Percentiles rank a stretch among this genome's conserved stretches.
phyloP scores from a whole-genome alignment of 2,888 invertebrate genomes.

The Caenorhabditis sinica region DNA sequence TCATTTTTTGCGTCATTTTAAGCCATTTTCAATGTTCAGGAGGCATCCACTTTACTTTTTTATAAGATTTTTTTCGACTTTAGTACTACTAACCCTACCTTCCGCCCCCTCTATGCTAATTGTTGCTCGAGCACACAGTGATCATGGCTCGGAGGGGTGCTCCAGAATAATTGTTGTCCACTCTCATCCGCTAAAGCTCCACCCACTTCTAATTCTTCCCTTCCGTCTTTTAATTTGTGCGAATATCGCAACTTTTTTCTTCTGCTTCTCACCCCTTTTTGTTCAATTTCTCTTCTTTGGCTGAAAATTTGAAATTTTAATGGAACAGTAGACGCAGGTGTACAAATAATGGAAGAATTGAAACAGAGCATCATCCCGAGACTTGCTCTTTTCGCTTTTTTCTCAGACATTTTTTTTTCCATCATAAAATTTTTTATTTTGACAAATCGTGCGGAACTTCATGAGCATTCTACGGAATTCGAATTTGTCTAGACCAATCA shows the following conservation, averaged over 20 bases:
- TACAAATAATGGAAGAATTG: slow-evolving; percentile 29
- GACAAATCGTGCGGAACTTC: not conserved
- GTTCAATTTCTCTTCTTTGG: not conserved
- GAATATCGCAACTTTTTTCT: slow-evolving; percentile 46
- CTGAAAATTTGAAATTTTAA: slow-evolving; percentile 3
- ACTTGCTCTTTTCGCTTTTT: slow-evolving; percentile 1
- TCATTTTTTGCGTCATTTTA: no score
- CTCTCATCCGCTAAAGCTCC: slow-evolving; percentile 16
- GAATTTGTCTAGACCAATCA: slow-evolving; percentile 50
- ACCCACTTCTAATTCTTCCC: slow-evolving; percentile 14
- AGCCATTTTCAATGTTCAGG: no score
- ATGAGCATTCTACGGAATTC: not conserved
- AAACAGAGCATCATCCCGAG: slow-evolving; percentile 10
- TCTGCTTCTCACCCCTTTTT: not conserved
- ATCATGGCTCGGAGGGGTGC: slow-evolving; percentile 27
- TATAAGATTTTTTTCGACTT: no score
- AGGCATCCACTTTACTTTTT: no score
- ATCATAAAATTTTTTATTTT: slow-evolving; percentile 22
- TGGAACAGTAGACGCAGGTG: slow-evolving; percentile 20
- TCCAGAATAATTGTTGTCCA: slow-evolving; percentile 56
- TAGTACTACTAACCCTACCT: not conserved
- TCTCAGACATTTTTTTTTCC: not conserved
- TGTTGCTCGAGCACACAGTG: slow-evolving; percentile 44
- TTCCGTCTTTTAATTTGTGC: slow-evolving; percentile 27
- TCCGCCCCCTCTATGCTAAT: slow-evolving; percentile 39